These are phyloP conservation scores for Minunthozetes semirufus DNA, from an alignment of 2,888 invertebrate genomes.

Conservation along the genomic window DNA sequence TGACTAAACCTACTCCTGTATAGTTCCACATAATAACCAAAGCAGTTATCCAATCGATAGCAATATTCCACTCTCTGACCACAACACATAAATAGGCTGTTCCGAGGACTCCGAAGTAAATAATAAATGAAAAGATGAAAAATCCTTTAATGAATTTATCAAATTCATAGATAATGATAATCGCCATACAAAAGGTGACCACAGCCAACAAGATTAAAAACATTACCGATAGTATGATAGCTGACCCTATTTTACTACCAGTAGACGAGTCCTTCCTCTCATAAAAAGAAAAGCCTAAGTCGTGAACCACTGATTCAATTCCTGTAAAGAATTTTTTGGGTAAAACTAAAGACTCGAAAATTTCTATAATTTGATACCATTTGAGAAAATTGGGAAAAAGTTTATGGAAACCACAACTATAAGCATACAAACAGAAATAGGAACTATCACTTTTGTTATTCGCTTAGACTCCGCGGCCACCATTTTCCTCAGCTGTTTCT, in stretches of 20 bases:
- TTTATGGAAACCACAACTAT: neutral
- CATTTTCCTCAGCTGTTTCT: neutral
- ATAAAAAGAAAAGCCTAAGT: neutral
- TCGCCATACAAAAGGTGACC: neutral
- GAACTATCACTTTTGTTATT: neutral
- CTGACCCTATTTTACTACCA: neutral
- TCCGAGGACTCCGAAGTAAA: neutral
- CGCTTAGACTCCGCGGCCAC: neutral
- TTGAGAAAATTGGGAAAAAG: neutral
- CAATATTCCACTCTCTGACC: conserved; percentile 1
- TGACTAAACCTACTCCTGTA: neutral
- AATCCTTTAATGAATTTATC: neutral
- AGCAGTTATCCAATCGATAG: neutral
- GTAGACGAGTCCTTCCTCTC: neutral
- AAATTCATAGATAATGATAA: neutral
- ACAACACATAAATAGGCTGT: neutral
- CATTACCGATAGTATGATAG: neutral
- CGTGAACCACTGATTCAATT: neutral
- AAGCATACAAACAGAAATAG: conserved; percentile 1
- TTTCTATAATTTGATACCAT: neutral
- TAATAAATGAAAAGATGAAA: neutral
- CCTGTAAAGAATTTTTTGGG: neutral
- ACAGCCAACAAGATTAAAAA: neutral
- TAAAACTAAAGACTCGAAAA: neutral
- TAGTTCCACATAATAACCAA: neutral